Base-by-base conservation (phyloP, 2,113 vertebrate species). In the Pagrus major region DNA sequence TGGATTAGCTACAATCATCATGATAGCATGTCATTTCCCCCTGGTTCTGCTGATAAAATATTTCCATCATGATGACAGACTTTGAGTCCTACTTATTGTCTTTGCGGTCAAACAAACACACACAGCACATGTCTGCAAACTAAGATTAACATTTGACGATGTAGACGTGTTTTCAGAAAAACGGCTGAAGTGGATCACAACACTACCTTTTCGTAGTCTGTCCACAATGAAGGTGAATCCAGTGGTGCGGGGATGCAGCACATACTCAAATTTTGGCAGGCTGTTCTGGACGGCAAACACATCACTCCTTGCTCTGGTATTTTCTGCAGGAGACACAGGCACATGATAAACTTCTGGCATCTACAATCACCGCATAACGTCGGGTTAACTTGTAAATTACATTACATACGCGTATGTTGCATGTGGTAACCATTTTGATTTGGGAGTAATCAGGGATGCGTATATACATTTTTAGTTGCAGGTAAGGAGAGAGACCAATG, bases 141-240 rank as follows among this genome's bases (percentile, higher is more conserved):
- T 42, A 44, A 25, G 67, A 27, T 10, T 23, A 42, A 56, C 18
- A 16, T 18, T 41, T 21, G n/a, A n/a, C 44, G 71, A 76, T 29
- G 10, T 25, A 54, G 41, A 68, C 46, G 41, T 31, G 4, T 55
- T 61, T 55, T 56, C 58, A 76, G n/a, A 65, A 72, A 33, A 42
- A 42, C 21, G 6, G 27, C 9, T 66, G 27, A 58, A 29, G 31
- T 49, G 39, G 8, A 33, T 84, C 66, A 84, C 54, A 47, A n/a
- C 93, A n/a, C 94, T 93, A 99, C 98, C 97, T 97, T 96, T 93
- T 80, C 96, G 95, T 25, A 99, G 95, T 61, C 88, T 95, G 60
- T 97, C 95, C 46, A 99, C 96, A 51, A 99, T 96, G 87, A 97
- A 98, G 90, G 97, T 98, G 93, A 99, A 99, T 44, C 98, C 98